phyloP scores from a whole-genome alignment of 2,888 invertebrate species.

The Drosophila putrida region DNA sequence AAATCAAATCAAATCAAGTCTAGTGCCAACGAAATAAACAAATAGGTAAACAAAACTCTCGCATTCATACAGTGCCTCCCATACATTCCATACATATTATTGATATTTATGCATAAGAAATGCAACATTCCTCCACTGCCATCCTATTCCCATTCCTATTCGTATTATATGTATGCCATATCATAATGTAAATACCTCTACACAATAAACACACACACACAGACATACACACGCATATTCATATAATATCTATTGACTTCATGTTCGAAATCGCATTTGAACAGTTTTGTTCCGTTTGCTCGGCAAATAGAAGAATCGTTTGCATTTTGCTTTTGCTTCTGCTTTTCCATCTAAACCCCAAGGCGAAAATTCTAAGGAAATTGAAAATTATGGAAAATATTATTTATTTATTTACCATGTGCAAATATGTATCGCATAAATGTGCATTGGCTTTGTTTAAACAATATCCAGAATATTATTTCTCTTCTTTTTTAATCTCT shows the following conservation, averaged over 20 bases:
- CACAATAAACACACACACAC: background rate
- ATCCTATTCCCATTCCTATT: constrained; percentile 14
- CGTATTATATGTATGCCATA: constrained; percentile 18
- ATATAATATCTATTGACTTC: constrained; percentile 1
- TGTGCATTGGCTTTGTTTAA: constrained; percentile 10
- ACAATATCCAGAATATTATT: constrained; percentile 7
- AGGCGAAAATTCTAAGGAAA: constrained; percentile 10
- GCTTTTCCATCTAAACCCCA: background rate
- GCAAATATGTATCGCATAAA: constrained; percentile 24
- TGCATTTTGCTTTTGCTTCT: background rate
- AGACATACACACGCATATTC: background rate
- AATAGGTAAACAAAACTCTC: constrained; percentile 22
- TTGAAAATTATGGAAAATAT: constrained; percentile 12
- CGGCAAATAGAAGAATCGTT: constrained; percentile 21
- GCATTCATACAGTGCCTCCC: constrained; percentile 19
- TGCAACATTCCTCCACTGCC: constrained; percentile 16
- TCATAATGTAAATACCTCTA: no score
- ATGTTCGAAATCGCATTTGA: constrained; percentile 14
- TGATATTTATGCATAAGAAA: constrained; percentile 49
- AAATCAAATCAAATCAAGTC: constrained; percentile 45
- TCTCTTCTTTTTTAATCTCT: background rate
- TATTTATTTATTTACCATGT: constrained; percentile 20
- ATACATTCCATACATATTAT: constrained; percentile 13
- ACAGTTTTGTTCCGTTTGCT: constrained; percentile 35
- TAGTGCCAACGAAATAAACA: constrained; percentile 24